Evolutionary conservation across 2,113 vertebrate genomes (phyloP), one percentile per base, ranked within the genome.

Genomic region (Ornithorhynchus anatinus): DNA sequence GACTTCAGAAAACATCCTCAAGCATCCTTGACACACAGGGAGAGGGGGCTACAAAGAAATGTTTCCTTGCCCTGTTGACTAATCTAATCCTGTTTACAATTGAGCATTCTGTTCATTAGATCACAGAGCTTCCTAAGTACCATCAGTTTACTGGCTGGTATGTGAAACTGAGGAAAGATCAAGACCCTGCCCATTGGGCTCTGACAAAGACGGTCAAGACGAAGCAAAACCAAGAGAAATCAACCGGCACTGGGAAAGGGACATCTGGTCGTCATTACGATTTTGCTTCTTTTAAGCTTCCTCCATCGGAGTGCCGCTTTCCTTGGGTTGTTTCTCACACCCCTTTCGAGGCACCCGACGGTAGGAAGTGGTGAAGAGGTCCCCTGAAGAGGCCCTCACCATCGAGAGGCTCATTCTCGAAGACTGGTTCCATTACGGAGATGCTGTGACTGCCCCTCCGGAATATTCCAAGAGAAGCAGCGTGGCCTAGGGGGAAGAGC

Each of bases 71-170:
- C 66, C 37, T 63, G 42, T 38, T 59, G 38, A 69, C 32, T 74
- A 37, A 63, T 47, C 23, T 36, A 22, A 39, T 10, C 53, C 58
- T 76, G 48, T 35, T 68, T 48, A 33, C 10, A 25, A 56, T 13
- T 33, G 25, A 67, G 42, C n/a, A 38, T 14, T 59, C 25, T 57
- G 35, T 7, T 32, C 25, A 37, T 44, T 45, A 59, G 32, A 4
- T 6, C 12, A 15, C 38, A 20, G 59, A 57, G 19, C 27, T 44
- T 69, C 44, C n/a, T 25, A 20, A 68, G 29, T 47, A 51, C 53
- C 51, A 39, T 57, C 51, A 77, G 66, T 65, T 50, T 45, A 73
- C 19, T n/a, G n/a, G n/a, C n/a, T n/a, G n/a, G 27, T 36, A 52
- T 32, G 52, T 53, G 54, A 14, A 38, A 45, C 3, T 5, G 5